A percentile compares a stretch with the other conserved stretches of the same genome.
These are phyloP conservation scores for Phengaris alcon DNA, from an alignment of 2,888 invertebrate species.

Conservation along the genomic window DNA sequence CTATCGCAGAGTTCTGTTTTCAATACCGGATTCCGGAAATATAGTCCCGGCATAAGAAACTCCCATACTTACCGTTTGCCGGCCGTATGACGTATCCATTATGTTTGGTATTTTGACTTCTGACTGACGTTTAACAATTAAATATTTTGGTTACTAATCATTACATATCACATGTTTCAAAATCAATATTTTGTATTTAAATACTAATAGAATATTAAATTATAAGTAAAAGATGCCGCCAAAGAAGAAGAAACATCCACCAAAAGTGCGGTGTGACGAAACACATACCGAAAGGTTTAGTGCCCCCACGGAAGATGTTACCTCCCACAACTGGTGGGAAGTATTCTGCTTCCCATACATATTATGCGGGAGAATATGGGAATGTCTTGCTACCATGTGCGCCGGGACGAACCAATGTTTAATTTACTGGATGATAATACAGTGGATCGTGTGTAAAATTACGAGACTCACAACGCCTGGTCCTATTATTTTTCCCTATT, in stretches of 20 bases:
- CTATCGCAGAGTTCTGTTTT: too few relatives aligned
- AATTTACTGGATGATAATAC: conserved; percentile 63
- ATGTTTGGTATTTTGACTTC: too few relatives aligned
- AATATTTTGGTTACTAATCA: neutral
- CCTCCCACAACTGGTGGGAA: conserved; percentile 63
- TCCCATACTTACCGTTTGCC: too few relatives aligned
- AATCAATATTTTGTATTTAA: neutral
- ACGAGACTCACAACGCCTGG: conserved; percentile 57
- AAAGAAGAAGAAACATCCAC: conserved; percentile 44
- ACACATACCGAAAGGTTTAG: conserved; percentile 53
- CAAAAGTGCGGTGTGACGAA: conserved; percentile 48
- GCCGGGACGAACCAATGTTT: conserved; percentile 63
- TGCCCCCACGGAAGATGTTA: conserved; percentile 53
- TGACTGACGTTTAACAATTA: too few relatives aligned
- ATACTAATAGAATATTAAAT: neutral
- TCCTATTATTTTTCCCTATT: conserved; percentile 65
- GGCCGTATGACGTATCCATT: too few relatives aligned
- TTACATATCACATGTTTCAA: neutral
- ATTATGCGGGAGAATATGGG: conserved; percentile 56
- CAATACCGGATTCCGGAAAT: too few relatives aligned
- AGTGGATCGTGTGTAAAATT: conserved; percentile 66
- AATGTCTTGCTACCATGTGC: conserved; percentile 55
- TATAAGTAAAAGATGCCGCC: conserved; percentile 41
- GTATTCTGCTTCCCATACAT: conserved; percentile 67
- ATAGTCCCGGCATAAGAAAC: too few relatives aligned